phyloP scores from a whole-genome alignment of 2,113 vertebrate species.

The Cranoglanis bouderius region DNA sequence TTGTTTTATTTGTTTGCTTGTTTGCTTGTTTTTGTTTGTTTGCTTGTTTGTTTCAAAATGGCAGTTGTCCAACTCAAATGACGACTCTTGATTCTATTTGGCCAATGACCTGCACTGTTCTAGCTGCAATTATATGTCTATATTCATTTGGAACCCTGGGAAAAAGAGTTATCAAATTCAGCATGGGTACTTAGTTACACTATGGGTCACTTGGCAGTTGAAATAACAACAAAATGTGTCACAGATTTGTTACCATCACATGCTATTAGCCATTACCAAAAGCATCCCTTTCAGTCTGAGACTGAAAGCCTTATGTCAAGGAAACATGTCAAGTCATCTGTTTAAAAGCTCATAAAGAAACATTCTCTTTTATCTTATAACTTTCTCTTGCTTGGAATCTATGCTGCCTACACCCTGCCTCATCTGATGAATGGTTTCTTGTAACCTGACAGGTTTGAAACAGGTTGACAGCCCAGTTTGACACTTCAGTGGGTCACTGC shows the following conservation, averaged over 20 bases:
- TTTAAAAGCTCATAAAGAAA: constrained; percentile 21
- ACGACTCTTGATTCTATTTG: background rate
- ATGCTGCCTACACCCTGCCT: constrained; percentile 29
- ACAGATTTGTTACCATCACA: background rate
- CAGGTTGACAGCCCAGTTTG: constrained; percentile 22
- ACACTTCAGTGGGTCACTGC: constrained; percentile 44
- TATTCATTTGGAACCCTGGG: background rate
- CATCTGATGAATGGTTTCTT: constrained; percentile 29
- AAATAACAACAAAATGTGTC: background rate
- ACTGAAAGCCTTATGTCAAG: background rate
- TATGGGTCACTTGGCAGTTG: background rate
- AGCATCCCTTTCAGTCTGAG: background rate
- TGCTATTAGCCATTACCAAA: constrained; percentile 2
- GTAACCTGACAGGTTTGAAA: constrained; percentile 40
- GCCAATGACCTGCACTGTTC: background rate
- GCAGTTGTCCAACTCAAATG: background rate
- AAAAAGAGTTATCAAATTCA: background rate
- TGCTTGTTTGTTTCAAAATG: background rate
- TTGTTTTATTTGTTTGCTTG: background rate
- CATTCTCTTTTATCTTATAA: constrained; percentile 14
- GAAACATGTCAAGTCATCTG: background rate
- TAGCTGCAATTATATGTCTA: background rate
- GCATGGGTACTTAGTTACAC: background rate
- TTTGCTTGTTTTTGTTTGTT: background rate
- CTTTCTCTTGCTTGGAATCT: constrained; percentile 73